A percentile compares a stretch with the other conserved stretches of the same genome.
Evolutionary conservation across 1,140 invertebrate genomes (phyloP).

Genomic region (Temnothorax nylanderi): DNA sequence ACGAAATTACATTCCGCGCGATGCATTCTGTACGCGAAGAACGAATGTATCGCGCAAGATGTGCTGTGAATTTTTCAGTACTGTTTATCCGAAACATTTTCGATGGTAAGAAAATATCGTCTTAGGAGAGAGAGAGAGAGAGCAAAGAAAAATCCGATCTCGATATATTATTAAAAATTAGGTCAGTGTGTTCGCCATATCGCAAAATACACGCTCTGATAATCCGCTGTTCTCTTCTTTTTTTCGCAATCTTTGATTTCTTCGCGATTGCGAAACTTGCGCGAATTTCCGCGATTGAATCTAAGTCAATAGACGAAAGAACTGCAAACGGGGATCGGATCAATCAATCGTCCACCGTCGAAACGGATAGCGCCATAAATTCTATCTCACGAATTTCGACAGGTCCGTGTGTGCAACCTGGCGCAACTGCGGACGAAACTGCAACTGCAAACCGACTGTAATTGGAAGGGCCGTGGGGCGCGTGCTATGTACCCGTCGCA

Average conservation of each 20-base stretch:
- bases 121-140: too few species aligned
- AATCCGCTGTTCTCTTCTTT: neutral
- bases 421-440: slow-evolving; percentile 44
- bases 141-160: neutral
- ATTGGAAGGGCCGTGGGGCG: slow-evolving; percentile 41
- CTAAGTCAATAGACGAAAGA: slow-evolving; percentile 55
- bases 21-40: neutral
- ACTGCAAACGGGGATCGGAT: slow-evolving; percentile 30
- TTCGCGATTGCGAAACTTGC: neutral
- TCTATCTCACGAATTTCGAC: slow-evolving; percentile 48
- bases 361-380: slow-evolving; percentile 38
- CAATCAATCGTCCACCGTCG: slow-evolving; percentile 42
- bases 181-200: neutral
- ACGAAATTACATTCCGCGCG: slow-evolving; percentile 15
- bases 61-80: neutral
- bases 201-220: neutral
- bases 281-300: slow-evolving; percentile 17
- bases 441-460: slow-evolving; percentile 56
- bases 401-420: neutral
- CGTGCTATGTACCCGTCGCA: slow-evolving; percentile 10
- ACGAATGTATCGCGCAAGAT: neutral
- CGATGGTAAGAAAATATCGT: neutral
- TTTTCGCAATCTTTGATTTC: neutral
- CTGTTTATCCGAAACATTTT: neutral
- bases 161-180: neutral